Evolutionary conservation across 2,797 vertebrate species (phyloP), one percentile per base, ranked within the genome.

Genomic region (Onychomys leucogaster): DNA sequence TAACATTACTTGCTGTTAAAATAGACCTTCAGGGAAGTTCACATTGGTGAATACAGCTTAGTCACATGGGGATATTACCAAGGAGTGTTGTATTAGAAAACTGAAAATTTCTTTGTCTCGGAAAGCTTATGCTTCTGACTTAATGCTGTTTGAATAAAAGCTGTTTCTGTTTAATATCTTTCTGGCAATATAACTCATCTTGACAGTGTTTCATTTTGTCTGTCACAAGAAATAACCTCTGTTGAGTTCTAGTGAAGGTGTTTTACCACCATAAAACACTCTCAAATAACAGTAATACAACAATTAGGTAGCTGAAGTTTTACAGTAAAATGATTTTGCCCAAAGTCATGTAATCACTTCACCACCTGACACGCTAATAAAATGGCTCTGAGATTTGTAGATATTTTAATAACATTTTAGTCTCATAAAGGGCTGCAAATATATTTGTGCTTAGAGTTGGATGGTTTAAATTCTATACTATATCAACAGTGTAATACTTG

Each of bases 261-360:
- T 85, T 97, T 92, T 91, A 11, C 82, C 89, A 84, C 96, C 96
- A 75, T 95, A 89, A 96, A 93, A 19, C 94, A 92, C 91, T 97
- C 97, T 90, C 49, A 75, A 90, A 96, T 63, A 98, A 89, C 94
- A 91, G 34, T 95, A 82, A 96, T 96, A 97, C 27, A 90, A 96
- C 94, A 98, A 98, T 98, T 94, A 98, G 46, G 95, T 98, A 97
- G 94, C 96, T 97, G 92, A 93, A 96, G 96, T 89, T 92, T 98
- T 95, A 94, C 52, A 93, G 67, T 5, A 16, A 97, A 98, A 92
- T 63, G 94, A 96, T 96, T 97, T 97, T 97, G 94, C 87, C 91
- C 87, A 94, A 89, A 97, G 95, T 97, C 46, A 4, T 97, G 94
- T 98, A 96, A 95, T 98, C 90, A 95, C 87, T 97, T 97, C 87